Evolutionary conservation across 1,140 invertebrate species (phyloP), one percentile per base, ranked within the genome.

Genomic region (Habropoda laboriosa): DNA sequence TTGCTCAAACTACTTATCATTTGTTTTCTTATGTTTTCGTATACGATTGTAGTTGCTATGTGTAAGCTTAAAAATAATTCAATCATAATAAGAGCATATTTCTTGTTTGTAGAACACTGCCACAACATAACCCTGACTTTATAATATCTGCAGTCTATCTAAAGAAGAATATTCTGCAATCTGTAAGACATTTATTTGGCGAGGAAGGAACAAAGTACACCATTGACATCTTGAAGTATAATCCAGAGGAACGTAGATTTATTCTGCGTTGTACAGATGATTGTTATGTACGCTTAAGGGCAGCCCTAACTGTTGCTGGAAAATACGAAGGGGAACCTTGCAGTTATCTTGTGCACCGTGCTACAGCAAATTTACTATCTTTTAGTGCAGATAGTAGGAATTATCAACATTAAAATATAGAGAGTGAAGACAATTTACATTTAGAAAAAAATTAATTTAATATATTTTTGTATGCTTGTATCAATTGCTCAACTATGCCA

Each of bases 171-270:
- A 92, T 96, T 73, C 89, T 94, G 49, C 88, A 93, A 79, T 92
- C 94, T 3, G 81, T 95, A 51, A 90, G 90, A 24, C 90, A 91
- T 77, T 86, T 96, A 30, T 95, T 95, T 87, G 95, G 95, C 2
- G 94, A 94, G 90, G 90, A 94, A 83, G 94, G 94, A 72, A 90
- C 94, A 21, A 91, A 93, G 66, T 90, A 92, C 40, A 87, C 86
- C 21, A 87, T 96, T 42, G 94, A 96, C 74, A 85, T 96, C 35
- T 80, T 96, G 0, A 95, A 94, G 83, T 95, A 94, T 72, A 91
- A 94, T 86, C 73, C 89, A 1, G 18, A 79, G 0, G 87, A 90
- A 18, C 86, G 82, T 38, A 92, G 94, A 76, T 95, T 92, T 32
- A 91, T 96, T 27, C 47, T 96, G 64, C 92, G 94, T 53, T 95